Evolutionary conservation across 2,888 invertebrate species (phyloP), one percentile per base, ranked within the genome.

Genomic region (Oxycera nigricornis): DNA sequence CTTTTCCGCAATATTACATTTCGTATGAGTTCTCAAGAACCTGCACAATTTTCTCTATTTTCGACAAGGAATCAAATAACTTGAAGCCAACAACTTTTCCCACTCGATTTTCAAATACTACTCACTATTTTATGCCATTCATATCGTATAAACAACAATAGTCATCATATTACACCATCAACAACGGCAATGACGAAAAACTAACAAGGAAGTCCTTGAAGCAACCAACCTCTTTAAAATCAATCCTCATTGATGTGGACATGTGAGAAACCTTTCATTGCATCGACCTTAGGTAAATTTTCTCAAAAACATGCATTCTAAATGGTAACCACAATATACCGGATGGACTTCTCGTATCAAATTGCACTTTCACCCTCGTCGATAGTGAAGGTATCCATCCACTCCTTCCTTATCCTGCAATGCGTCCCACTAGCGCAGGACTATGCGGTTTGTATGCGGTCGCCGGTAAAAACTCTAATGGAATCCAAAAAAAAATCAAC

Each of bases 321-420:
- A 72, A 35, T 72, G n/a, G 74, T 62, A 76, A 74, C 74, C 74
- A 76, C 76, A 76, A 74, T 72, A 41, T 65, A 76, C 76, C 74
- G 76, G 76, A 76, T 73, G 76, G 76, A 76, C 76, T 72, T 72
- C 55, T 74, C 76, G 65, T 72, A 59, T 76, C 76, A 59, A 74
- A 41, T 76, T 76, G 57, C 76, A 76, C 76, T 76, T 76, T 76
- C 76, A 72, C 74, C 73, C 72, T 76, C 74, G 65, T 70, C 61
- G 55, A 59, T 24, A n/a, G 17, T 50, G 4, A 31, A 52, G 24
- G 55, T 52, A 52, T 52, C 70, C 52, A 39, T 39, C 24, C 39
- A 22, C 59, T 2, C n/a, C 14, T 55, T 55, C 14, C 55, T 55
- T 35, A 35, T 4, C 62, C 22, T 52, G 35, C 30, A 52, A 20